Percentiles rank a stretch among this genome's conserved stretches.
phyloP scores from a whole-genome alignment of 2,797 vertebrate genomes.

The Merluccius polli region DNA sequence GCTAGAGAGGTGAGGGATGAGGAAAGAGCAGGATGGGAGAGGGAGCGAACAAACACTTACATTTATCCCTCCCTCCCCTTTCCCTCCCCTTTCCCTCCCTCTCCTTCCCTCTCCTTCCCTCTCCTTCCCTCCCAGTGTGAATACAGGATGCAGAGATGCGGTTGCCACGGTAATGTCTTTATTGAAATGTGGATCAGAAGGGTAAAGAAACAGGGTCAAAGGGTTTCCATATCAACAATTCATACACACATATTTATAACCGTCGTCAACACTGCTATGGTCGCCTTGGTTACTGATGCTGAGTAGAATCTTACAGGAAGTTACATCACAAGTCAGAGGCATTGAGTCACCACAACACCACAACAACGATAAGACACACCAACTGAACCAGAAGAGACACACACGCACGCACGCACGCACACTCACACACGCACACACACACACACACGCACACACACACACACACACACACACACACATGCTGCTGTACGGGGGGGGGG shows the following conservation, averaged over 20 bases:
- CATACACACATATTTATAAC: slow-evolving; percentile 43
- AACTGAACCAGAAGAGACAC: neutral
- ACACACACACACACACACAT: neutral
- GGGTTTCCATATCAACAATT: slow-evolving; percentile 58
- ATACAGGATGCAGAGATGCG: neutral
- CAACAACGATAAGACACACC: slow-evolving; percentile 10
- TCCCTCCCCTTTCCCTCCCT: neutral
- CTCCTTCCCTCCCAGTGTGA: neutral
- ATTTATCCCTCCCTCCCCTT: neutral
- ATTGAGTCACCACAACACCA: slow-evolving; percentile 23
- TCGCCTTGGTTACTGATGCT: slow-evolving; percentile 56
- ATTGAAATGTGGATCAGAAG: slow-evolving; percentile 60
- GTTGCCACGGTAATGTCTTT: slow-evolving; percentile 35
- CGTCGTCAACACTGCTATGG: slow-evolving; percentile 39
- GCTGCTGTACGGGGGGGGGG: too few relatives aligned
- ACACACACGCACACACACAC: neutral
- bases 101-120: neutral
- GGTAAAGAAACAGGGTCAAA: slow-evolving; percentile 36
- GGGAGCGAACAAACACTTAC: neutral
- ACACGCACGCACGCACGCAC: neutral
- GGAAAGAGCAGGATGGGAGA: neutral
- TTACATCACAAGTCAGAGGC: slow-evolving; percentile 49
- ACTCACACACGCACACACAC: neutral
- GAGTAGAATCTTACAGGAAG: slow-evolving; percentile 46
- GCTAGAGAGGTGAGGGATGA: neutral